A percentile compares a stretch with the other conserved stretches of the same genome.
These are phyloP conservation scores for Umimayanthus kanabou DNA, from an alignment of 92 coral and sea anemone genomes.

Conservation along the genomic window DNA sequence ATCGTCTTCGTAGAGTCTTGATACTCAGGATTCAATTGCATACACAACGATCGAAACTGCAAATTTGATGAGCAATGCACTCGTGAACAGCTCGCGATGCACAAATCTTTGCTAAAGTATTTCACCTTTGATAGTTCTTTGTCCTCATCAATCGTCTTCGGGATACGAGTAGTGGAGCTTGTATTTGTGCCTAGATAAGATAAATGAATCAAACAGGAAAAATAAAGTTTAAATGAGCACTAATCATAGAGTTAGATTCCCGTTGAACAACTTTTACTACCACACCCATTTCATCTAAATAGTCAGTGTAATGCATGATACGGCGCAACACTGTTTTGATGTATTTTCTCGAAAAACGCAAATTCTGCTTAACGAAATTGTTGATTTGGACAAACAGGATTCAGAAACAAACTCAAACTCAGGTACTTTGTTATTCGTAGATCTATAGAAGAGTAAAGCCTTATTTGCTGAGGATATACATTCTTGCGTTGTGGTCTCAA, in stretches of 20 bases:
- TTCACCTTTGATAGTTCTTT: slow-evolving; percentile 14
- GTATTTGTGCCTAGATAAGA: background rate
- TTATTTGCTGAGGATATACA: too few relatives aligned
- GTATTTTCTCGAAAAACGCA: too few relatives aligned
- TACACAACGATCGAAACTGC: background rate
- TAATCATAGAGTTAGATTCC: background rate
- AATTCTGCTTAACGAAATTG: too few relatives aligned
- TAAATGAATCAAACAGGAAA: background rate
- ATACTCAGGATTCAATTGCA: too few relatives aligned
- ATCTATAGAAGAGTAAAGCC: too few relatives aligned
- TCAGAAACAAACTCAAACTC: too few relatives aligned
- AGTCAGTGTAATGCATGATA: background rate
- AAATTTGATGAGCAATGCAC: background rate
- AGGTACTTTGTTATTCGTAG: too few relatives aligned
- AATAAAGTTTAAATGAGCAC: background rate
- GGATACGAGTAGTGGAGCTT: background rate
- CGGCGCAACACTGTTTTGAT: background rate
- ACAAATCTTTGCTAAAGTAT: background rate
- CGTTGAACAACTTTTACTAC: background rate
- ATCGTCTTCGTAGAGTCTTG: too few relatives aligned
- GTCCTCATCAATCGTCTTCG: slow-evolving; percentile 1
- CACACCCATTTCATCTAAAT: background rate
- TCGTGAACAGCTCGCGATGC: background rate
- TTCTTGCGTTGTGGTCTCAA: too few relatives aligned
- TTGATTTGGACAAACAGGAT: too few relatives aligned